phyloP scores from a whole-genome alignment of 2,113 vertebrate species.

The Morone saxatilis region DNA sequence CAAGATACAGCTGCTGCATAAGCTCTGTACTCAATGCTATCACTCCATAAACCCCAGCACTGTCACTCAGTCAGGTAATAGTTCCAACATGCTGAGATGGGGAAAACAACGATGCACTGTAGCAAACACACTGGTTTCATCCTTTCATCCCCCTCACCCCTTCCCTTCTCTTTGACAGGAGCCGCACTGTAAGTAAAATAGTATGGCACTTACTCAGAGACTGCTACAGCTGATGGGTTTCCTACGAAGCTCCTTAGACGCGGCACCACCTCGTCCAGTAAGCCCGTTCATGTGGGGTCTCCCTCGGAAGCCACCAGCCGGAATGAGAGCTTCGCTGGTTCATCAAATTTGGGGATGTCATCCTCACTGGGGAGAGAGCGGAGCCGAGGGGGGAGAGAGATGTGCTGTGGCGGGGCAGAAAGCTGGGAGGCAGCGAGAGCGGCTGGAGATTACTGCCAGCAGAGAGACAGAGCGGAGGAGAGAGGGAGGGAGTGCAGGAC shows the following conservation, averaged over 20 bases:
- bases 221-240: constrained; percentile 85
- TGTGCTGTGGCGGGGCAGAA: constrained; percentile 60
- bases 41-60: constrained; percentile 36
- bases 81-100: constrained; percentile 28
- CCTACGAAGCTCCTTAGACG: constrained; percentile 90
- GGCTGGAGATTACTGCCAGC: constrained; percentile 60
- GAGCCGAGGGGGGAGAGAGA: constrained; percentile 80
- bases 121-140: constrained; percentile 15
- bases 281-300: constrained; percentile 90
- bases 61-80: constrained; percentile 22
- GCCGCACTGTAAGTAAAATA: constrained; percentile 40
- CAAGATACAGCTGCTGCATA: constrained; percentile 64
- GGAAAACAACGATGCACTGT: constrained; percentile 26
- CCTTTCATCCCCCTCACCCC: neutral
- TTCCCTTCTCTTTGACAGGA: constrained; percentile 18
- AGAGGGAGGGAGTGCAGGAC: constrained; percentile 63
- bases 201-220: constrained; percentile 89
- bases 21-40: constrained; percentile 29
- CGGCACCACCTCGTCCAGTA: constrained; percentile 89
- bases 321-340: constrained; percentile 90
- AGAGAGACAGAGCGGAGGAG: constrained; percentile 54
- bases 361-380: constrained; percentile 92
- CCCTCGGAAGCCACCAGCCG: constrained; percentile 89
- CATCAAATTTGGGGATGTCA: constrained; percentile 95
- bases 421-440: constrained; percentile 63